Conservation (phyloP, 2,113 vertebrate genomes). For the Corvus hawaiiensis region DNA sequence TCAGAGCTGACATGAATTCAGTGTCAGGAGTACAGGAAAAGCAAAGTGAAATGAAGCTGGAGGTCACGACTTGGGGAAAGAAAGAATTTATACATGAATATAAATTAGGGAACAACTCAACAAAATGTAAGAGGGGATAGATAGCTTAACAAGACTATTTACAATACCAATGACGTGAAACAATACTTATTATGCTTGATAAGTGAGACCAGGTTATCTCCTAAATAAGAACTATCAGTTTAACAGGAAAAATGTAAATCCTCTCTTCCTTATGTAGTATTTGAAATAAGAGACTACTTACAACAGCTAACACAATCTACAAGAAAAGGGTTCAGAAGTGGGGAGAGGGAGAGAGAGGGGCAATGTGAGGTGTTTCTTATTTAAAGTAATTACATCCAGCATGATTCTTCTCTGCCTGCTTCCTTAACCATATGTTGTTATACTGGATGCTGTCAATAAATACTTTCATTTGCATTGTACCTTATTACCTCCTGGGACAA, state of each 20-base stretch:
- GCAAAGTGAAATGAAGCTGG: background rate
- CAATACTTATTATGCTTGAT: background rate
- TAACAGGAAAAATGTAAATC: background rate
- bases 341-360: background rate
- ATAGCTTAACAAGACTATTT: background rate
- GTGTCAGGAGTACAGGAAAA: background rate
- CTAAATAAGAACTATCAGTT: background rate
- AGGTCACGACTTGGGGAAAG: background rate
- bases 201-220: background rate
- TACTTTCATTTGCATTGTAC: background rate
- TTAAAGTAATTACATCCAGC: background rate
- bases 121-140: background rate
- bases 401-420: background rate
- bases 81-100: background rate
- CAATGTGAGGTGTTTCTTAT: background rate
- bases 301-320: background rate
- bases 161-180: background rate
- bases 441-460: background rate
- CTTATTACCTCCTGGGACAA: background rate
- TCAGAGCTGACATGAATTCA: background rate
- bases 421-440: background rate
- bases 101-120: background rate
- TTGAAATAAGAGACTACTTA: background rate
- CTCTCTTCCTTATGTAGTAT: background rate
- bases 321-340: background rate